Evolutionary conservation across 2,888 invertebrate genomes (phyloP).

Genomic region (Rhabditoides inermis): DNA sequence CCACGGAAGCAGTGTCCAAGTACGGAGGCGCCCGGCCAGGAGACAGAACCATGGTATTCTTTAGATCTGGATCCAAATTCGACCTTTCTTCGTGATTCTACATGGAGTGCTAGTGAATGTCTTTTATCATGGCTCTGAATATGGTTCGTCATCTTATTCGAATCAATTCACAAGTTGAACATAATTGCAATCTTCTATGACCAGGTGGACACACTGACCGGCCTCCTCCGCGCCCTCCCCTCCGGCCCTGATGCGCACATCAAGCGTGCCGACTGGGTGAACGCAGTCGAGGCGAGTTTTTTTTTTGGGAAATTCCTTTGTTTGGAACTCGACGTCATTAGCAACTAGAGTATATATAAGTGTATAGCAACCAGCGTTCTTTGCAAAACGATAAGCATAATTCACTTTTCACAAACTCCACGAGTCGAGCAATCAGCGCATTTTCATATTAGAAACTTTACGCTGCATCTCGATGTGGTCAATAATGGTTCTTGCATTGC

Average conservation of each 20-base stretch:
- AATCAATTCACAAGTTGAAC: too few relatives aligned
- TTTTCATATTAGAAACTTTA: too few relatives aligned
- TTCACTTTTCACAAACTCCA: too few relatives aligned
- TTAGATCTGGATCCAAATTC: neutral
- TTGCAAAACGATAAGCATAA: too few relatives aligned
- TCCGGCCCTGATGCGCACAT: too few relatives aligned
- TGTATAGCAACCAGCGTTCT: neutral
- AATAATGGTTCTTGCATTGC: too few relatives aligned
- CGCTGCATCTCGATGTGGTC: too few relatives aligned
- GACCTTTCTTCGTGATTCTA: neutral
- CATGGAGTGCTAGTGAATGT: too few relatives aligned
- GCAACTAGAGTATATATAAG: neutral
- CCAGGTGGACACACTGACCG: constrained; percentile 26
- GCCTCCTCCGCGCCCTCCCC: too few relatives aligned
- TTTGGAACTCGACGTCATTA: neutral
- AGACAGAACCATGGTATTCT: constrained; percentile 68
- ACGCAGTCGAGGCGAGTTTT: constrained; percentile 13
- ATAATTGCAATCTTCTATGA: neutral
- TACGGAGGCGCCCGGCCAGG: constrained; percentile 70
- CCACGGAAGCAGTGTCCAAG: constrained; percentile 41
- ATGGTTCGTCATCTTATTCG: too few relatives aligned
- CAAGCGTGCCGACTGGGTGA: constrained; percentile 12
- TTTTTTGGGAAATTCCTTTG: neutral
- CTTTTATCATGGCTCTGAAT: too few relatives aligned
- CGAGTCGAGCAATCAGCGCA: too few relatives aligned